These are phyloP conservation scores for Montipora efflorescens DNA, from an alignment of 64 coral and sea anemone species.

Conservation along the genomic window DNA sequence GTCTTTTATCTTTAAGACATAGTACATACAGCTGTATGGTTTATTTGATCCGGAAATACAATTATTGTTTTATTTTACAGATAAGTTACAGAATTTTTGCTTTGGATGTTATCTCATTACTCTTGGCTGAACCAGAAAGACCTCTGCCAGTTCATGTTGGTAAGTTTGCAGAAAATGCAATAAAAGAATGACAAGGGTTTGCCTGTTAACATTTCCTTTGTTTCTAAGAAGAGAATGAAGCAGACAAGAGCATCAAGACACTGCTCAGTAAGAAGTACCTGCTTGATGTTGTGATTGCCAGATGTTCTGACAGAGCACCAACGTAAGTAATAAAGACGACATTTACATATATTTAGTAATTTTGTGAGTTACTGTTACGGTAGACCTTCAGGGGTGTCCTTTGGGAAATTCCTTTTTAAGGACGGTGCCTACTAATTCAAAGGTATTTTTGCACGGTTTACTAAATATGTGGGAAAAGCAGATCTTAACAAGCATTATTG, in stretches of 20 bases:
- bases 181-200: too few species aligned
- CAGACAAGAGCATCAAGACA: slow-evolving; percentile 41
- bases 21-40: neutral
- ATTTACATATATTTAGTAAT: neutral
- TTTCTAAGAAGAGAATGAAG: slow-evolving; percentile 27
- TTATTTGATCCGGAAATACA: neutral
- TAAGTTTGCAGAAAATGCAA: neutral
- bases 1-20: too few species aligned
- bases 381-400: too few species aligned
- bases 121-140: slow-evolving; percentile 72
- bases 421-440: too few species aligned
- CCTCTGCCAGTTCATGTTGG: neutral
- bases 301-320: slow-evolving; percentile 96
- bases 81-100: slow-evolving; percentile 96
- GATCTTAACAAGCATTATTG: too few species aligned
- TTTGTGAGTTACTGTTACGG: neutral
- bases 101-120: slow-evolving; percentile 80
- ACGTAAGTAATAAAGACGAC: slow-evolving; percentile 69
- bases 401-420: too few species aligned
- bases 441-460: too few species aligned
- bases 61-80: slow-evolving; percentile 21
- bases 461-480: too few species aligned
- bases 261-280: slow-evolving; percentile 74
- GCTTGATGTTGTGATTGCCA: slow-evolving; percentile 71
- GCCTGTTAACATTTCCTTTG: neutral